These are phyloP conservation scores for Byasa hedistus DNA, from an alignment of 2,888 invertebrate species.

Conservation along the genomic window DNA sequence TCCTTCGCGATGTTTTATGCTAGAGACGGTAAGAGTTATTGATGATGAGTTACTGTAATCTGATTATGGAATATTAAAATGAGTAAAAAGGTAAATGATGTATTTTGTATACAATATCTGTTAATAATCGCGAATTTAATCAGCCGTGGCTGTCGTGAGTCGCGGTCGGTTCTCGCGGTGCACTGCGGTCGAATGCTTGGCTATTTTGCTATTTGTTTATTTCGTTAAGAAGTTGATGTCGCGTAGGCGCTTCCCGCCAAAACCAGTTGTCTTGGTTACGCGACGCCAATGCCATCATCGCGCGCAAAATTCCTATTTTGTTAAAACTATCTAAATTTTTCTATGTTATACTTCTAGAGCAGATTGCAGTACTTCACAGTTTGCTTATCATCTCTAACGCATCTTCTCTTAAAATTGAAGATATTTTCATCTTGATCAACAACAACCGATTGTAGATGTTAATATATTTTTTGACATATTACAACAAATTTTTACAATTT, in stretches of 20 bases:
- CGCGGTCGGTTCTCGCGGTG: constrained; percentile 70
- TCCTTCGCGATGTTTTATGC: too few species aligned
- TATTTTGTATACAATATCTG: constrained; percentile 15
- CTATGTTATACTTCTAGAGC: not conserved
- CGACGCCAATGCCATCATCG: constrained; percentile 46
- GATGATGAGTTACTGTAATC: not conserved
- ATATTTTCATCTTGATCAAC: too few species aligned
- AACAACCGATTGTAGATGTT: too few species aligned
- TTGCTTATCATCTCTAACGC: not conserved
- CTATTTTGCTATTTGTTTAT: constrained; percentile 41
- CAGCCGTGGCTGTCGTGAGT: constrained; percentile 68
- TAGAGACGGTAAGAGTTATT: too few species aligned
- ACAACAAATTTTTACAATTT: too few species aligned
- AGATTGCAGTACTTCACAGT: not conserved
- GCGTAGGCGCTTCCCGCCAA: constrained; percentile 70
- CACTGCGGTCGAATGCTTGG: constrained; percentile 74
- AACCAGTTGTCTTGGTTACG: constrained; percentile 72
- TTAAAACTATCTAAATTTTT: not conserved
- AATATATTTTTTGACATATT: too few species aligned
- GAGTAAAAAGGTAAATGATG: not conserved
- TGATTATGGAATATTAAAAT: not conserved
- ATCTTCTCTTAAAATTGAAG: not conserved
- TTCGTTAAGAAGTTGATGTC: constrained; percentile 37
- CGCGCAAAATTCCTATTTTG: constrained; percentile 30
- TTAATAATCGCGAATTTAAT: constrained; percentile 50